Percentiles rank a stretch among this genome's conserved stretches.
phyloP scores from a whole-genome alignment of 2,113 vertebrate genomes.

The Sminthopsis crassicaudata region DNA sequence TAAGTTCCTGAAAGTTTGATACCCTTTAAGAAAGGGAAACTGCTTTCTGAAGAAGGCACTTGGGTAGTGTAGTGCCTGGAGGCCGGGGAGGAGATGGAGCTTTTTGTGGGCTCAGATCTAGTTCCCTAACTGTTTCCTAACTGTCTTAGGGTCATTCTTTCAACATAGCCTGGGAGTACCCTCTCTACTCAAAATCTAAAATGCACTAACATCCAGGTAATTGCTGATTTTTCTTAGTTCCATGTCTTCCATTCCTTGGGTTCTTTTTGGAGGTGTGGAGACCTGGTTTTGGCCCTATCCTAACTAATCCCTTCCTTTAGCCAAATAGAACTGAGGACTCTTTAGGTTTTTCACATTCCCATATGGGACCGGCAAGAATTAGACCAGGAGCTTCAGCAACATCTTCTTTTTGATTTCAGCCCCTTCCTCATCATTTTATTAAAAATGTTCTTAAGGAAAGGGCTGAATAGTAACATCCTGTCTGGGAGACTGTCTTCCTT shows the following conservation, averaged over 20 bases:
- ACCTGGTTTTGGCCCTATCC: not conserved
- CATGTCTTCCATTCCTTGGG: not conserved
- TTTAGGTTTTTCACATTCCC: not conserved
- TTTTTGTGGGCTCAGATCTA: not conserved
- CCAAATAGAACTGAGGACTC: not conserved
- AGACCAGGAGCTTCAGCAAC: not conserved
- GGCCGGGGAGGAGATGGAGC: not conserved
- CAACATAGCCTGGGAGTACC: not conserved
- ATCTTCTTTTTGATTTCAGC: not conserved
- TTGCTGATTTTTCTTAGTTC: not conserved
- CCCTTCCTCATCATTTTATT: not conserved
- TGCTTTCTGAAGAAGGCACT: not conserved
- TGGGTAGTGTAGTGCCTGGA: not conserved
- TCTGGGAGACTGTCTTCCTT: not conserved
- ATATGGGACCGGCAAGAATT: not conserved
- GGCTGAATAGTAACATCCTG: not conserved
- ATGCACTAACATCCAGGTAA: not conserved
- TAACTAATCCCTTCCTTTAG: not conserved
- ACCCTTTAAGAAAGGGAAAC: not conserved
- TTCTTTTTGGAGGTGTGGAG: not conserved
- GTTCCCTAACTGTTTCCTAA: not conserved
- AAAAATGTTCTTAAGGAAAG: not conserved
- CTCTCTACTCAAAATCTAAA: not conserved
- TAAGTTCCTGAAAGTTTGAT: conserved; percentile 2
- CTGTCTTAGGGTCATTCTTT: not conserved